These are phyloP conservation scores for Sarcophaga bullata DNA, from an alignment of 1,140 invertebrate species.

Conservation along the genomic window DNA sequence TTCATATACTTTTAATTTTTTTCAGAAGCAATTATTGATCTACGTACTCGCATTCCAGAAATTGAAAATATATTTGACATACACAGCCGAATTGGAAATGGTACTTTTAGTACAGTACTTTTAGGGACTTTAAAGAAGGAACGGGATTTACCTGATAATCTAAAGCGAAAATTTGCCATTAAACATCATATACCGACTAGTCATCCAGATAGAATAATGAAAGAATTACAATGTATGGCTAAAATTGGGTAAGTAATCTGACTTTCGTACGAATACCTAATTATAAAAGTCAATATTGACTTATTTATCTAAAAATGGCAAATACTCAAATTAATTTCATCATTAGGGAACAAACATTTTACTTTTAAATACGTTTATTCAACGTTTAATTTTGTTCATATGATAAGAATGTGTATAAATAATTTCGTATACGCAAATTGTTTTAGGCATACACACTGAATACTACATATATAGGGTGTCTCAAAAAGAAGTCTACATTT, in stretches of 20 bases:
- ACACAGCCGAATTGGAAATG: conserved; percentile 79
- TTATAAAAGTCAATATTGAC: background rate
- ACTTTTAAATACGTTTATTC: background rate
- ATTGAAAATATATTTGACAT: conserved; percentile 74
- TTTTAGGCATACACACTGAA: background rate
- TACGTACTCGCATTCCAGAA: conserved; percentile 70
- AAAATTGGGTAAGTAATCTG: conserved; percentile 74
- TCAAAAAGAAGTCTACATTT: too few species aligned
- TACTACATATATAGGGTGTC: background rate
- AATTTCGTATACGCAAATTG: background rate
- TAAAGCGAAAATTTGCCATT: conserved; percentile 76
- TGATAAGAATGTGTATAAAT: background rate
- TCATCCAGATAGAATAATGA: conserved; percentile 79
- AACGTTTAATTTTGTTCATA: background rate
- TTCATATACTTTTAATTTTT: conserved; percentile 41
- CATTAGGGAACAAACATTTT: background rate
- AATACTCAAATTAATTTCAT: background rate
- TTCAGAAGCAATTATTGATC: conserved; percentile 67
- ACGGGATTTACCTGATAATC: conserved; percentile 64
- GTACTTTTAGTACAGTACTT: conserved; percentile 85
- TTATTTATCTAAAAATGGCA: background rate
- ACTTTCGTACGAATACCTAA: background rate
- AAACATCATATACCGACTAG: conserved; percentile 87
- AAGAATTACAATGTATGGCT: conserved; percentile 81
- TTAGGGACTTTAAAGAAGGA: conserved; percentile 75